Conservation (phyloP, 2,797 vertebrate genomes). For the Cebuella pygmaea region DNA sequence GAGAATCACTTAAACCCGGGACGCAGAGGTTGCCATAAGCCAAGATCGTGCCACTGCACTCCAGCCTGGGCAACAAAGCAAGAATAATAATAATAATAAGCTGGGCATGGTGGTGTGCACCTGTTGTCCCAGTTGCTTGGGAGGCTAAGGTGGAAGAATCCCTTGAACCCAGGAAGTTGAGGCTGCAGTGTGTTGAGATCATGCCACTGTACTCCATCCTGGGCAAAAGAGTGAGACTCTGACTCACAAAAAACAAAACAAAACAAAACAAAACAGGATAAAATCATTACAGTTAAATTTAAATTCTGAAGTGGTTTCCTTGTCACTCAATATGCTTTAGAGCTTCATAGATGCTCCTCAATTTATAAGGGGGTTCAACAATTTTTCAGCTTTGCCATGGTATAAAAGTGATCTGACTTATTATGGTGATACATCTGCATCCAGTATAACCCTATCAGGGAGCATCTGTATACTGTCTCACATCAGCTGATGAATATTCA, state of each 20-base stretch:
- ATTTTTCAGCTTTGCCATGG: neutral
- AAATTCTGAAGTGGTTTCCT: constrained; percentile 17
- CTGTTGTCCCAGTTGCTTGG: too few relatives aligned
- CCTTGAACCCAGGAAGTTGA: neutral
- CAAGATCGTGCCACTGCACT: too few relatives aligned
- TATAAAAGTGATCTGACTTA: neutral
- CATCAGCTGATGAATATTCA: neutral
- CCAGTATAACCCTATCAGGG: neutral
- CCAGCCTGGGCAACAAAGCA: neutral
- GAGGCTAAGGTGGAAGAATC: neutral
- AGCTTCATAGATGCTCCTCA: neutral
- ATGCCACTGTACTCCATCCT: neutral
- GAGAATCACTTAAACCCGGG: too few relatives aligned
- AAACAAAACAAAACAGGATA: neutral
- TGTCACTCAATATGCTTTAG: neutral
- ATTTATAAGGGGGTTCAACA: neutral
- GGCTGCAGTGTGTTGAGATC: neutral
- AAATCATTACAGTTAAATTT: constrained; percentile 5
- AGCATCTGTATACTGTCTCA: neutral
- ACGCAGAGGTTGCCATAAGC: too few relatives aligned
- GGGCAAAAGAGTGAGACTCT: neutral
- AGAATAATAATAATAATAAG: neutral
- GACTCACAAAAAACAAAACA: neutral
- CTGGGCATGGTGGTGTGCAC: too few relatives aligned
- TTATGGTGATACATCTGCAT: neutral